phyloP scores from a whole-genome alignment of 2,113 vertebrate genomes.

The Puma concolor region DNA sequence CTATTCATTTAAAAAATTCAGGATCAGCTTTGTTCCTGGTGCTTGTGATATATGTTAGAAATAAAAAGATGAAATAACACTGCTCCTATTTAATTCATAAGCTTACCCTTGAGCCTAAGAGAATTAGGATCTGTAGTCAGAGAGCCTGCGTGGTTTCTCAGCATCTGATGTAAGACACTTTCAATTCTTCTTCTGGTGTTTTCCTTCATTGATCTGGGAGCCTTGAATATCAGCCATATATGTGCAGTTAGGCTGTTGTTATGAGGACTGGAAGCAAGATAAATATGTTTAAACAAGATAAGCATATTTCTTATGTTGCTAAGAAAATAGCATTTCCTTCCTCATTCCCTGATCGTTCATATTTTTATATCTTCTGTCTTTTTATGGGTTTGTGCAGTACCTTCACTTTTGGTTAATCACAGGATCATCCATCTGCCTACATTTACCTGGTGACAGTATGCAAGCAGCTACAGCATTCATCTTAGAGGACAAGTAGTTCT shows the following conservation, averaged over 20 bases:
- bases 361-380: neutral
- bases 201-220: conserved; percentile 24
- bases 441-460: neutral
- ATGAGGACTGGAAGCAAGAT: conserved; percentile 56
- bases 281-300: neutral
- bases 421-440: neutral
- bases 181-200: conserved; percentile 59
- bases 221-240: conserved; percentile 77
- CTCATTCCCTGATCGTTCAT: neutral
- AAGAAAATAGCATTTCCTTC: neutral
- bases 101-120: conserved; percentile 63
- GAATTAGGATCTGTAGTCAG: conserved; percentile 57
- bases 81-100: neutral
- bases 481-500: neutral
- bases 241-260: conserved; percentile 50
- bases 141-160: conserved; percentile 25
- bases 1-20: neutral
- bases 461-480: neutral
- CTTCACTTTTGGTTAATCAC: neutral
- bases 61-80: neutral
- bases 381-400: neutral
- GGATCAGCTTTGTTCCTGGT: neutral
- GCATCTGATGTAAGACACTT: conserved; percentile 61
- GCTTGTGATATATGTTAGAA: neutral
- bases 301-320: neutral